These are phyloP conservation scores for Scomber colias DNA, from an alignment of 2,113 vertebrate genomes.

Conservation along the genomic window DNA sequence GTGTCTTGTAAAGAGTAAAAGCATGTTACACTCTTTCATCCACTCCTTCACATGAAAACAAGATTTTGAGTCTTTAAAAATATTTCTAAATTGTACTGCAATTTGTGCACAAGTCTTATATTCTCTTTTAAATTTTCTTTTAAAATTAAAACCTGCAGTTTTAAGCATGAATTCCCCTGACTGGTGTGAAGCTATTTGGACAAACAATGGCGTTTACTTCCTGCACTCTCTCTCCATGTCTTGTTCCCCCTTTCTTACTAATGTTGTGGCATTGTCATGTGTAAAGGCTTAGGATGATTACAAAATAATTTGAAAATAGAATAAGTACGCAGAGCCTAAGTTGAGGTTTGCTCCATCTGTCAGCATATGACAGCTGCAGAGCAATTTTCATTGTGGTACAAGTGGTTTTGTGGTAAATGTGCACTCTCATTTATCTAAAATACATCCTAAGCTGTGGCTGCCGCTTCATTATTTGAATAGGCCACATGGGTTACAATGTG, in stretches of 20 bases:
- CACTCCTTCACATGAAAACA: not conserved
- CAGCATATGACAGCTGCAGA: constrained; percentile 82
- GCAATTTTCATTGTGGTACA: constrained; percentile 83
- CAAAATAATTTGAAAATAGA: constrained; percentile 86
- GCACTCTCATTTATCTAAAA: constrained; percentile 82
- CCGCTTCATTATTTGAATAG: constrained; percentile 77
- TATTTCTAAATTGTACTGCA: not conserved
- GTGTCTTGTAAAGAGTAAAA: too few species aligned
- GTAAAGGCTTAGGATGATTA: constrained; percentile 82
- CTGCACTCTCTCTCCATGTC: constrained; percentile 49
- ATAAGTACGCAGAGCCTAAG: constrained; percentile 78
- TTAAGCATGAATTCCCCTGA: constrained; percentile 7
- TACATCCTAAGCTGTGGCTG: constrained; percentile 80
- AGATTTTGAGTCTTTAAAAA: not conserved
- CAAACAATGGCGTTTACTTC: constrained; percentile 52
- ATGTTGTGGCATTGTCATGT: constrained; percentile 79
- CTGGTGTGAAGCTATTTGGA: constrained; percentile 36
- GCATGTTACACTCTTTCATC: too few species aligned
- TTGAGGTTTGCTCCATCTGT: constrained; percentile 83
- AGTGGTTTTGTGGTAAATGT: constrained; percentile 84
- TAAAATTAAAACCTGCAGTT: not conserved
- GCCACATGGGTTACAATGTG: constrained; percentile 74
- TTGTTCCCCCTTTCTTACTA: constrained; percentile 39
- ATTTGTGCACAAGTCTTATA: not conserved
- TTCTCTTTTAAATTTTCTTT: constrained; percentile 24